Base-by-base conservation (phyloP, 2,888 invertebrate genomes). In the Rugalucina vietnamica region DNA sequence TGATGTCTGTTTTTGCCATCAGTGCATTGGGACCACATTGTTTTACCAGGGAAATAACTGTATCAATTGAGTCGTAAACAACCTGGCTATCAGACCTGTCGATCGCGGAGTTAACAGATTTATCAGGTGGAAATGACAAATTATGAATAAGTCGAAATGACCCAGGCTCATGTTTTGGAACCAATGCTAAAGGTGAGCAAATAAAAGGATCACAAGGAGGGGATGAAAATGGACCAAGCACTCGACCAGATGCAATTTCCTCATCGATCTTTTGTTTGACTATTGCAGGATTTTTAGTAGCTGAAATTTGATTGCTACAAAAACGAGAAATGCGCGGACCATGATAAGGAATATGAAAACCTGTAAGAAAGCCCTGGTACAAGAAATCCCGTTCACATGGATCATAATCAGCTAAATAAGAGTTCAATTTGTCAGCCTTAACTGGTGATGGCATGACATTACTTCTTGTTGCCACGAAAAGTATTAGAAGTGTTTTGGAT, bases 141-240 rank as follows among this genome's bases (percentile, higher is more conserved):
- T 83, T 77, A 21, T 78, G 75, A 24, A 83, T 83, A 3, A 86
- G 12, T 36, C 78, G 18, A 49, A 79, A 79, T 43, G 71, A 72
- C 12, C 79, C 72, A 10, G 72, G 43, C 1, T 49, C 76, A 8
- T 60, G 27, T 36, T 84, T 81, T 21, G 76, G 82, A 34, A 84
- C 70, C 3, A 86, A 14, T 0, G 81, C 86, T 29, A 82, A n/a
- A 4, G 84, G 86, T 5, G 84, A 81, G 29, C 57, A 65, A 57
- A 65, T 18, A 27, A 82, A 76, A 27, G 76, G 60, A 14, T 43
- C 24, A 27, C 79, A 50, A 36, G 81, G 84, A 3, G 69, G 50
- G 4, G 37, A 37, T 27, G 34, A 27, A 74, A 86, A 84, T 18
- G 86, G 79, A 2, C 81, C 81, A 21, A 32, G 27, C 24, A 79